Base-by-base conservation (phyloP, 2,888 invertebrate species). In the Lepas anatifera region DNA sequence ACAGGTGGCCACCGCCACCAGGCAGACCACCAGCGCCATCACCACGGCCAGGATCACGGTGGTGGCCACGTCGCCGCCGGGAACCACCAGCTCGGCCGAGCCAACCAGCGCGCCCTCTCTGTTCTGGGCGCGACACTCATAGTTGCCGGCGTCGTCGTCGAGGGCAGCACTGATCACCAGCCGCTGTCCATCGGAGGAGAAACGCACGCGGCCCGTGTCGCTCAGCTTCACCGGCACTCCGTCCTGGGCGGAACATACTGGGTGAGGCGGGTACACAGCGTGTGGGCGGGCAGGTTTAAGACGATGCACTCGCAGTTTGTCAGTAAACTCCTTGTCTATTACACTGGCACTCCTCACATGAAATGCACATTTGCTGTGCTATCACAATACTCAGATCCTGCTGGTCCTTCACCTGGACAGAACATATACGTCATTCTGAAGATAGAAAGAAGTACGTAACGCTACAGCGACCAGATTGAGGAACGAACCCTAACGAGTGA, bases 61-160 rank as follows among this genome's bases (percentile, higher is more conserved):
- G 32, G 58, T 18, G 22, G 48, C 48, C 22, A 41, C 37, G 2
- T 39, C 67, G 41, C 69, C 43, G 22, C 64, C 58, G 13, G 69
- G 32, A 27, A 64, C 35, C 58, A 41, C 1, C 27, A 32, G 37
- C 25, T 25, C 35, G 27, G 70, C 68, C 3, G 27, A 41, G 50
- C 35, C 67, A 22, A 25, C 27, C 52, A 68, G 18, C 16, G 50
- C 11, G 35, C 50, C 50, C 25, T 48, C n/a, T 22, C 68, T 27
- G 43, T 46, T 25, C 22, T 6, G 18, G 6, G 68, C 46, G 6
- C 46, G 29, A 37, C 72, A 70, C 43, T 39, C 46, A 41, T 72
- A 72, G 32, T 46, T 35, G 35, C 72, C 72, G 37, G 69, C 27
- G 68, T 72, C 70, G 18, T 50, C 27, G 25, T 32, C 35, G 52